Conservation (phyloP, 2,888 invertebrate species). For the Zonitis immaculata region DNA sequence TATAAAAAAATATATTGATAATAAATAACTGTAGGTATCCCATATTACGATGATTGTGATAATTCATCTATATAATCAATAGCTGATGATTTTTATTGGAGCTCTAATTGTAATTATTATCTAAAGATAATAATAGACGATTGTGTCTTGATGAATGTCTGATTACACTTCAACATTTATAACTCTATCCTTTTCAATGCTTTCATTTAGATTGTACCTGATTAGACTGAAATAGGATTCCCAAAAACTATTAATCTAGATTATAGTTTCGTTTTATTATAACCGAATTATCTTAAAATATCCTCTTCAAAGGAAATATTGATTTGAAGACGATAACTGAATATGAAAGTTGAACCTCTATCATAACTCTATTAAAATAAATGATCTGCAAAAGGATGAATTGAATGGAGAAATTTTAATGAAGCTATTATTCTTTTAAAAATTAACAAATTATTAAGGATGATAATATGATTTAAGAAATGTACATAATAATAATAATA, state of each 20-base stretch:
- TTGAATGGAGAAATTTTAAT: too few species aligned
- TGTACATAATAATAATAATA: slow-evolving; percentile 12
- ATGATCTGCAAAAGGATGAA: too few species aligned
- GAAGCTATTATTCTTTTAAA: too few species aligned
- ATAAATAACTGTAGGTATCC: neutral
- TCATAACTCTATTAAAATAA: too few species aligned
- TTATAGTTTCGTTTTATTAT: neutral
- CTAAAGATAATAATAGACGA: too few species aligned
- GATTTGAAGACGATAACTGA: neutral
- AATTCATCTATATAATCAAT: neutral
- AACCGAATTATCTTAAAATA: neutral
- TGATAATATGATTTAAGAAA: slow-evolving; percentile 4
- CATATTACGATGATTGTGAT: neutral
- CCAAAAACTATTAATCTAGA: neutral
- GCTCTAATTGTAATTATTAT: too few species aligned
- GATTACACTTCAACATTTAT: too few species aligned
- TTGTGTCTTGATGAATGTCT: too few species aligned
- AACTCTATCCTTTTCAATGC: too few species aligned
- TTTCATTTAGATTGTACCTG: neutral
- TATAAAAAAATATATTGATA: neutral
- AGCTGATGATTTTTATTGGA: neutral
- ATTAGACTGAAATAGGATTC: neutral
- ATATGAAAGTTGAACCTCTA: too few species aligned
- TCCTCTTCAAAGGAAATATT: neutral
- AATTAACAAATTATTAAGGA: too few species aligned